Conservation (phyloP, 2,888 invertebrate species). For the Meteorus colon region DNA sequence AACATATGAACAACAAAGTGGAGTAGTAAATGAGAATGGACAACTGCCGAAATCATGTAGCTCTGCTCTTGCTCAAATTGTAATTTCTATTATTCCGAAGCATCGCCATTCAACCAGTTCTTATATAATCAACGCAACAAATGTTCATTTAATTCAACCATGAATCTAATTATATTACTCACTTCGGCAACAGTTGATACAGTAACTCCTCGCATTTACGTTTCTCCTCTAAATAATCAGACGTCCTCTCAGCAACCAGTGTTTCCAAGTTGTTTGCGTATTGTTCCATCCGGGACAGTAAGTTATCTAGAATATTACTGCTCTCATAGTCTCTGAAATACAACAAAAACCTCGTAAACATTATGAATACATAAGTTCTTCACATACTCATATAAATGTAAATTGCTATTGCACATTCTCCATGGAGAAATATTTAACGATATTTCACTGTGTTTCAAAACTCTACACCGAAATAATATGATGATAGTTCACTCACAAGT, state of each 20-base stretch:
- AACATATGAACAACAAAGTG: too few relatives aligned
- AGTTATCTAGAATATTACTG: conserved; percentile 95
- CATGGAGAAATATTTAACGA: too few relatives aligned
- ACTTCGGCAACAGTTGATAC: conserved; percentile 96
- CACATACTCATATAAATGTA: not conserved
- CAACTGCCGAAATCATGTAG: too few relatives aligned
- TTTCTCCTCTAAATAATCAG: conserved; percentile 98
- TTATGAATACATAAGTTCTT: not conserved
- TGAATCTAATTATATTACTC: conserved; percentile 69
- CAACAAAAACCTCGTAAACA: not conserved
- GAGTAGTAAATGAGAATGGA: too few relatives aligned
- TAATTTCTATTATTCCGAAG: too few relatives aligned
- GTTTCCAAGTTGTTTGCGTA: conserved; percentile 99
- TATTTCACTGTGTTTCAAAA: too few relatives aligned
- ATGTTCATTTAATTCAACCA: not conserved
- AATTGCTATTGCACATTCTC: not conserved
- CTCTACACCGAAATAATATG: too few relatives aligned
- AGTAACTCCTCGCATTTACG: conserved; percentile 97
- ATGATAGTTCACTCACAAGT: too few relatives aligned
- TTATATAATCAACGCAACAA: not conserved
- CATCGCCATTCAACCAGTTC: too few relatives aligned
- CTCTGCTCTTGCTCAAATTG: too few relatives aligned
- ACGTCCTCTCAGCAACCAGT: conserved; percentile 95
- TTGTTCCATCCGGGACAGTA: conserved; percentile 98
- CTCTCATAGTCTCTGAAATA: conserved; percentile 87